Evolutionary conservation across 2,888 invertebrate genomes (phyloP), one percentile per base, ranked within the genome.

Genomic region (Villa cingulata): DNA sequence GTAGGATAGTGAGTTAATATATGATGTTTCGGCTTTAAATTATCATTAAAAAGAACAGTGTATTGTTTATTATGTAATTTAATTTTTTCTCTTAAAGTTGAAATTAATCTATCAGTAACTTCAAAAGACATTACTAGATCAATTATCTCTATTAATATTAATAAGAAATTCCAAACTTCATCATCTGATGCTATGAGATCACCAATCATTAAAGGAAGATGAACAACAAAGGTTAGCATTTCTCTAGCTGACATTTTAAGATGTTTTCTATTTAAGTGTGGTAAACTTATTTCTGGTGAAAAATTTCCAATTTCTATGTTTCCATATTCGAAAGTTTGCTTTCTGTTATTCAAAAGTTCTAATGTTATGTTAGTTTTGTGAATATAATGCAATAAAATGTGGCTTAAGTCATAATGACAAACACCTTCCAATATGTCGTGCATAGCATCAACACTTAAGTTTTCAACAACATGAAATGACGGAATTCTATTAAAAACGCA

Each of bases 161-260:
- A 41, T 27, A 51, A 16, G 37, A 54, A 53, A 18, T 43, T 32
- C 53, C 53, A 54, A 36, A 53, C 52, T 37, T 48, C 41, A 43
- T 52, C 51, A 32, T 54, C 51, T 10, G n/a, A 15, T 9, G 49
- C 51, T 3, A 54, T 38, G 20, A 51, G 34, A 47, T 54, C 53
- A 19, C 52, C 52, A 27, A 54, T 45, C 49, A 52, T 54, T 19
- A 54, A 19, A 2, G 51, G 53, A 41, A 51, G 50, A 36, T 44
- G 51, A 34, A 42, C 32, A 9, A 49, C 45, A 46, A 54, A 52
- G 4, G 49, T 49, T 37, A 50, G 23, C 48, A 51, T 53, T 46
- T 53, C 51, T 34, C 42, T 29, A 12, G 53, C 53, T 16, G 46
- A 53, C 44, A 51, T 50, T 51, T 47, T 49, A 32, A 51, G 41